Evolutionary conservation across 2,888 invertebrate species (phyloP), one percentile per base, ranked within the genome.

Genomic region (Helicoverpa assulta): DNA sequence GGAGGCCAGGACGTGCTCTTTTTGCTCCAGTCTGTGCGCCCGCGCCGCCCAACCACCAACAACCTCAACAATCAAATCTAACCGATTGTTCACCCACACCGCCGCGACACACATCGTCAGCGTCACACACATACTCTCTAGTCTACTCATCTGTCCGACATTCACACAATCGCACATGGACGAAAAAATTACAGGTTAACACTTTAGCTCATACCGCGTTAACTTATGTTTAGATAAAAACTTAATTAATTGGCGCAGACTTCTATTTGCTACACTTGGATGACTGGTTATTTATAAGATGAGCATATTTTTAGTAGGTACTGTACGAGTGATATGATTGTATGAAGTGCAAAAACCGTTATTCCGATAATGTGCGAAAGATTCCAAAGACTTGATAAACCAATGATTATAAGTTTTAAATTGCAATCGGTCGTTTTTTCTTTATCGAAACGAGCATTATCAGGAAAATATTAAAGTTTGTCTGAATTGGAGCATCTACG

Each of bases 1-100:
- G 87, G 89, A 92, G 91, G 89, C 91, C 91, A 76, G 80, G 85
- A 83, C 85, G 82, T 85, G 85, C 87, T 92, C 90, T 93, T 94
- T 93, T 93, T 93, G 90, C 86, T 90, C 81, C 70, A 70, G 70
- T 51, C 70, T 53, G 52, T 60, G 73, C 58, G 70, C 54, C 72
- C 54, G 33, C 56, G 58, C 55, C 72, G 59, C 26, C 77, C 69
- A 61, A 62, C 66, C 61, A 58, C 66, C 79, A 62, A 65, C 67
- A 59, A 62, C 61, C 63, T 75, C 67, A 70, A 78, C 67, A 85
- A 82, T 77, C 71, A 71, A 70, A 81, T 70, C 64, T 73, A 78
- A 75, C 78, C 75, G 71, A 75, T 70, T 69, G 55, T 70, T 73
- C 74, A 71, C 58, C 67, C 68, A 62, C 70, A 47, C 55, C 40